Evolutionary conservation across 1,140 invertebrate genomes (phyloP), one percentile per base, ranked within the genome.

Genomic region (Drosophila jambulina): DNA sequence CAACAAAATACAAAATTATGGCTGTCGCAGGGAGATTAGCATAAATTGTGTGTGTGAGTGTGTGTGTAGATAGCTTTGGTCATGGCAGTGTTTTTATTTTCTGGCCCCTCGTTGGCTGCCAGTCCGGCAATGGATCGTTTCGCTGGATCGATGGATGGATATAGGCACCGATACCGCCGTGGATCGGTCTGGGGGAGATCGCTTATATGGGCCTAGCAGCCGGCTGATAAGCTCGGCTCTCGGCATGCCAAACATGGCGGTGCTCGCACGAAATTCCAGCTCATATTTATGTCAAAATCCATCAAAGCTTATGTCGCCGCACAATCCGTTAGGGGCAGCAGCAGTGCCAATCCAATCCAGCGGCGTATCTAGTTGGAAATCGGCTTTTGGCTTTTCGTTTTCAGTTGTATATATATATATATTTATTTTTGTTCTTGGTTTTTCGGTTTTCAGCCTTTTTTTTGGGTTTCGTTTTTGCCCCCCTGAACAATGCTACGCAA

Each of bases 221-320:
- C 29, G 67, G 48, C 65, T 88, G 84, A 87, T 88, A 87, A 87
- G 84, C 84, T 56, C 59, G 51, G 57, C 67, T 72, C 63, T 54
- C 58, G 77, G 71, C 42, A 54, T 64, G 49, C 79, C 79, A 77
- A 87, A 87, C 70, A 82, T 76, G 83, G 79, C 61, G 42, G 25
- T n/a, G 60, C 65, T 69, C 57, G 45, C 54, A 88, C 68, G 49
- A 81, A 86, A 87, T 88, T 88, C 85, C 86, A 82, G 51, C 78
- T 90, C 86, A 90, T 90, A 90, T 90, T 90, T 90, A 90, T 85
- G 85, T 90, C 85, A 85, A 90, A 90, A 90, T 90, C 85, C 78
- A 90, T 90, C 85, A 90, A 82, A 90, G 85, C 85, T 90, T 90
- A 90, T 88, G 84, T 90, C 80, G 84, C 83, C 76, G 79, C 75